Evolutionary conservation across 2,888 invertebrate genomes (phyloP).

Genomic region (Epiblema foenella): DNA sequence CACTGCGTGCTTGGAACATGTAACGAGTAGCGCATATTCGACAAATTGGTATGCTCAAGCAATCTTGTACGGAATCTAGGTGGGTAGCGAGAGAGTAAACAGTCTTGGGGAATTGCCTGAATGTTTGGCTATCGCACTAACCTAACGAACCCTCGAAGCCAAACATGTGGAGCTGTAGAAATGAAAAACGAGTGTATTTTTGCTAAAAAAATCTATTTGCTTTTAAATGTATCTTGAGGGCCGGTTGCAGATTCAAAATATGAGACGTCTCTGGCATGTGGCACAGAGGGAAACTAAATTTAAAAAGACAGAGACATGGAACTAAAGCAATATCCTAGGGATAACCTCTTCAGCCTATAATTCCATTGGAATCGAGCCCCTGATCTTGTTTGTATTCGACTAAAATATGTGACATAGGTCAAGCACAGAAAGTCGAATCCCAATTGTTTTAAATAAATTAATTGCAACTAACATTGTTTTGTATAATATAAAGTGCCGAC

Average conservation of each 20-base stretch:
- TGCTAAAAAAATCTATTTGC: not conserved
- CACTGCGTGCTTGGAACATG: constrained; percentile 44
- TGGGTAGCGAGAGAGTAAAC: constrained; percentile 46
- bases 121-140: constrained; percentile 46
- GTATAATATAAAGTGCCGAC: not conserved
- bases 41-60: constrained; percentile 59
- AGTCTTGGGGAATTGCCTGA: constrained; percentile 49
- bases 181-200: not conserved
- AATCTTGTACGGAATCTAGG: constrained; percentile 53
- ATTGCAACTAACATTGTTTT: not conserved
- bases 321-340: too few species aligned
- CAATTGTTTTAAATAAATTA: too few species aligned
- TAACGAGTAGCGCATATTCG: constrained; percentile 61
- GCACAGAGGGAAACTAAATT: too few species aligned
- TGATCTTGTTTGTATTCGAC: too few species aligned
- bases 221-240: too few species aligned
- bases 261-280: too few species aligned
- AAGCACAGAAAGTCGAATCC: too few species aligned
- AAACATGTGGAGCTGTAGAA: constrained; percentile 14
- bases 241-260: too few species aligned
- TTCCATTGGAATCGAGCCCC: too few species aligned
- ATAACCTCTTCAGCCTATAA: too few species aligned
- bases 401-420: too few species aligned
- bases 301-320: too few species aligned
- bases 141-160: constrained; percentile 37